Evolutionary conservation across 2,888 invertebrate species (phyloP).

Genomic region (Lasioglossum malachurum): DNA sequence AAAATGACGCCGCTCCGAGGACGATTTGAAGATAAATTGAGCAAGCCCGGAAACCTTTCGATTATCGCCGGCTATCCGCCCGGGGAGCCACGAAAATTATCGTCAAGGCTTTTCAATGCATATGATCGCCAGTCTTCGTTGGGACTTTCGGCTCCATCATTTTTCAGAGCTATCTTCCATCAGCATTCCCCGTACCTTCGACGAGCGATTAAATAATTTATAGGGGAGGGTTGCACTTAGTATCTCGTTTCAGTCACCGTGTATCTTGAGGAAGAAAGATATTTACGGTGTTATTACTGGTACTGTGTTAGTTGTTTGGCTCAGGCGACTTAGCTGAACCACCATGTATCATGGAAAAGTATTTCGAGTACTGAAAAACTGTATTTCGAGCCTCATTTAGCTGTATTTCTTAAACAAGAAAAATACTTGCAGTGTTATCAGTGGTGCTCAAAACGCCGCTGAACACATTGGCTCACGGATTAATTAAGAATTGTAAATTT

Average conservation of each 20-base stretch:
- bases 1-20: conserved; percentile 63
- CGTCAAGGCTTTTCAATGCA: conserved; percentile 19
- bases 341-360: too few species aligned
- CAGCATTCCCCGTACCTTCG: background rate
- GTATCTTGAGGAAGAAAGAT: background rate
- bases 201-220: background rate
- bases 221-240: background rate
- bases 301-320: too few species aligned
- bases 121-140: background rate
- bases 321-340: too few species aligned
- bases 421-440: background rate
- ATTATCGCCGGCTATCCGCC: conserved; percentile 53
- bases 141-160: background rate
- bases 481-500: background rate
- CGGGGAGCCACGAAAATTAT: conserved; percentile 31
- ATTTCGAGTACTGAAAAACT: too few species aligned
- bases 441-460: too few species aligned
- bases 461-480: background rate
- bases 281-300: background rate
- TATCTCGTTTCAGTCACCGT: background rate
- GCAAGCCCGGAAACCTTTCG: conserved; percentile 57
- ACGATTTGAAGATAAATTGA: conserved; percentile 70
- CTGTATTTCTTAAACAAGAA: background rate
- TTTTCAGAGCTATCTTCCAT: background rate
- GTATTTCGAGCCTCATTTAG: background rate